Conservation (phyloP, 2,797 vertebrate genomes). For the Gallinago stenura region DNA sequence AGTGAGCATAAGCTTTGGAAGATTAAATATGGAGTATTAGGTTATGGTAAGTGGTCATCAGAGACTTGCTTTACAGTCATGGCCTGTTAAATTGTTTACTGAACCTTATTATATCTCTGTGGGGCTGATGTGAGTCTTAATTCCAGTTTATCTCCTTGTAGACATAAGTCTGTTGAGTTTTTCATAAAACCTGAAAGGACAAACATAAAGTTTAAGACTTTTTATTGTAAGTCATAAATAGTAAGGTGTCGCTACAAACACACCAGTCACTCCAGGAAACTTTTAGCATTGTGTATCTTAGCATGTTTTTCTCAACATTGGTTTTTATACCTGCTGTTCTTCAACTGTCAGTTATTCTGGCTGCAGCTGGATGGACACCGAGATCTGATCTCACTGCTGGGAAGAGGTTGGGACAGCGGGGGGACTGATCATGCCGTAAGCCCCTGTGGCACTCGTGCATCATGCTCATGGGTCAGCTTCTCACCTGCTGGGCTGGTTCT, state of each 20-base stretch:
- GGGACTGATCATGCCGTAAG: background rate
- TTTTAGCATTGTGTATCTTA: background rate
- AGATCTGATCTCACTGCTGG: background rate
- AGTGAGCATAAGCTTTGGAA: constrained; percentile 23
- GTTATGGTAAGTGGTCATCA: constrained; percentile 36
- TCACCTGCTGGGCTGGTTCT: background rate
- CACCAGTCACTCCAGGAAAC: background rate
- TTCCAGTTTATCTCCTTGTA: background rate
- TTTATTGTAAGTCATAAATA: background rate
- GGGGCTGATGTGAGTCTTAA: background rate
- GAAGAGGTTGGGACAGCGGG: background rate
- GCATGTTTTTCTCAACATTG: background rate
- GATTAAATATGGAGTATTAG: constrained; percentile 35
- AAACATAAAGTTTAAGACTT: background rate
- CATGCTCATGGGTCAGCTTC: background rate
- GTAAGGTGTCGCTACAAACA: background rate
- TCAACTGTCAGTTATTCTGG: background rate
- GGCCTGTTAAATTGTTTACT: constrained; percentile 13
- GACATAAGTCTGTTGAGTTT: background rate
- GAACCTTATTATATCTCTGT: background rate
- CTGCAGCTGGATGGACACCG: background rate
- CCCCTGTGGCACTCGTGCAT: background rate
- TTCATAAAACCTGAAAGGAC: background rate
- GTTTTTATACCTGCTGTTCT: background rate
- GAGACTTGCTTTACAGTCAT: constrained; percentile 21